Evolutionary conservation across 2,888 invertebrate species (phyloP).

Genomic region (Acanthosoma haemorrhoidale): DNA sequence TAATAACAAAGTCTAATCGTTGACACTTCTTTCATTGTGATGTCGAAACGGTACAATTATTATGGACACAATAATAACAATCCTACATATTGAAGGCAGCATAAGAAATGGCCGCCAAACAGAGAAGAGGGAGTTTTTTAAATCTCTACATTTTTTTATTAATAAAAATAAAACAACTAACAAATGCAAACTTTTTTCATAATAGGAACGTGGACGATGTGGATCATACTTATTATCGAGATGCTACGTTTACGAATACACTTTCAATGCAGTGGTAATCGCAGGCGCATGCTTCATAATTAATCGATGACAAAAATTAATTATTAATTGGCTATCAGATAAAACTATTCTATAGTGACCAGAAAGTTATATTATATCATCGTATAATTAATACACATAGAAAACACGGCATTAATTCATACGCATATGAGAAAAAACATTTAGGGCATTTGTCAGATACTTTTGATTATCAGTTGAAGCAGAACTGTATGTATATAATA

Average conservation of each 20-base stretch:
- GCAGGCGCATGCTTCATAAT: neutral
- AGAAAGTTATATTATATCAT: neutral
- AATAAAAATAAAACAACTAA: neutral
- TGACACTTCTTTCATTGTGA: neutral
- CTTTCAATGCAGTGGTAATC: neutral
- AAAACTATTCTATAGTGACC: neutral
- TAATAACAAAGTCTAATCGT: neutral
- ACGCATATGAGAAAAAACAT: too few relatives aligned
- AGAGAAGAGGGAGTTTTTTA: neutral
- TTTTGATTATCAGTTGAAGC: too few relatives aligned
- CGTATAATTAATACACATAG: too few relatives aligned
- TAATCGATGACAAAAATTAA: too few relatives aligned
- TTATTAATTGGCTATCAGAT: too few relatives aligned
- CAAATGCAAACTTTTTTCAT: slow-evolving; percentile 14
- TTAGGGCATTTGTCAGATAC: too few relatives aligned
- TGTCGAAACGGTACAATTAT: too few relatives aligned
- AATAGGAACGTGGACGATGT: neutral
- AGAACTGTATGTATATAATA: too few relatives aligned
- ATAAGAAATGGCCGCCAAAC: neutral
- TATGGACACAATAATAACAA: too few relatives aligned
- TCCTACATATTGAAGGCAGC: neutral
- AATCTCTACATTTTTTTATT: neutral
- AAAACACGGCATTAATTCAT: too few relatives aligned
- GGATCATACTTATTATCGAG: neutral
- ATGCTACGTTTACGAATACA: neutral